Evolutionary conservation across 2,113 vertebrate genomes (phyloP).

Genomic region (zebrafish (Danio rerio)): DNA sequence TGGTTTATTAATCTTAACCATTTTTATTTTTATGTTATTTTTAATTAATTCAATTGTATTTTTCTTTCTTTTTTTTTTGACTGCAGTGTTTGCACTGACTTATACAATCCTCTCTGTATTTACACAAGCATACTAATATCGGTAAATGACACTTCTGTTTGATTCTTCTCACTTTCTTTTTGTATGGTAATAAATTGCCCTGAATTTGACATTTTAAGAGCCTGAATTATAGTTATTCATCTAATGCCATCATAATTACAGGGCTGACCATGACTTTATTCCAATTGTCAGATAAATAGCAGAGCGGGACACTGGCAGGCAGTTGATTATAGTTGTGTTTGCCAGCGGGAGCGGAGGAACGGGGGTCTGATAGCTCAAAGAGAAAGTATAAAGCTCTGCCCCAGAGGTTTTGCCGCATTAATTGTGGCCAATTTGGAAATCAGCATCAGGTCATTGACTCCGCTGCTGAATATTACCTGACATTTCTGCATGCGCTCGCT

Average conservation of each 20-base stretch:
- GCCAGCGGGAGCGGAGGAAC: slow-evolving; percentile 6
- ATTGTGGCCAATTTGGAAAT: slow-evolving; percentile 50
- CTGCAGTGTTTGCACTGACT: too few species aligned
- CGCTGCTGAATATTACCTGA: neutral
- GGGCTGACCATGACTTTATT: slow-evolving; percentile 48
- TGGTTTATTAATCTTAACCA: too few species aligned
- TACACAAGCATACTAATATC: too few species aligned
- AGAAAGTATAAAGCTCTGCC: slow-evolving; percentile 33
- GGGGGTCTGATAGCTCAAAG: slow-evolving; percentile 26
- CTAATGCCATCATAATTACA: slow-evolving; percentile 57
- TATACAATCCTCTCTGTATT: too few species aligned
- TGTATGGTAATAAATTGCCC: slow-evolving; percentile 36
- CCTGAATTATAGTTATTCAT: slow-evolving; percentile 53
- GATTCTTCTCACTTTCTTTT: neutral
- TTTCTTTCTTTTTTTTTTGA: too few species aligned
- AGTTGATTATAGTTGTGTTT: slow-evolving; percentile 52
- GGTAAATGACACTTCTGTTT: neutral
- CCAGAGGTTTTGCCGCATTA: slow-evolving; percentile 41
- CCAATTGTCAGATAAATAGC: slow-evolving; percentile 55
- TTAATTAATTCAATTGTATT: too few species aligned
- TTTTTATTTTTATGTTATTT: too few species aligned
- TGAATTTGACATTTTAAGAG: slow-evolving; percentile 52
- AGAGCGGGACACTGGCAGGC: slow-evolving; percentile 33
- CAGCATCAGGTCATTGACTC: slow-evolving; percentile 41
- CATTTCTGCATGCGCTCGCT: slow-evolving; percentile 2